Percentiles rank a stretch among this genome's conserved stretches.
Conservation (phyloP, 2,797 vertebrate species). For the Dendrocincla tyrannina region DNA sequence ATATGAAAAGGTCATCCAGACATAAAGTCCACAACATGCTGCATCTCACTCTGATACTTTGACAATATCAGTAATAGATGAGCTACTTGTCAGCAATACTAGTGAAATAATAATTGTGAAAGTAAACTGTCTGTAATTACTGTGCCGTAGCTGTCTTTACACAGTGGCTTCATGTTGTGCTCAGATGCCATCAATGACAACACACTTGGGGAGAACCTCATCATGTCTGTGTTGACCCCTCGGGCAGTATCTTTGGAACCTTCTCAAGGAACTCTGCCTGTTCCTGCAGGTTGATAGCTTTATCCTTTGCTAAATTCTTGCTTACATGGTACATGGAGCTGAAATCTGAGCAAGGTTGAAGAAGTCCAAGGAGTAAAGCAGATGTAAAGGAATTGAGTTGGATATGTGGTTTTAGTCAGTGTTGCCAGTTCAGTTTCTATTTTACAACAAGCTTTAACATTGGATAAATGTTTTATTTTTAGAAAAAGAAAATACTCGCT, state of each 20-base stretch:
- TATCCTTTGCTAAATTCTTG: background rate
- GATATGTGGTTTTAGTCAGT: slow-evolving; percentile 31
- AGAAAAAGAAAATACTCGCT: slow-evolving; percentile 45
- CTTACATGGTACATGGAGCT: background rate
- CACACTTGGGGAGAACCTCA: accelerated
- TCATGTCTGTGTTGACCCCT: background rate
- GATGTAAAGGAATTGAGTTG: slow-evolving; percentile 31
- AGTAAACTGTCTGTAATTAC: background rate
- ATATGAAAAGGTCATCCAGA: background rate
- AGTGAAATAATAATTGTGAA: background rate
- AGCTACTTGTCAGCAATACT: background rate
- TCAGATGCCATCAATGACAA: background rate
- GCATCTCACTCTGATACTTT: background rate
- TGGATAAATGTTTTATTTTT: slow-evolving; percentile 51
- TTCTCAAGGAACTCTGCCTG: background rate
- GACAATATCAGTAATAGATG: background rate
- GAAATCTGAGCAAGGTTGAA: slow-evolving; percentile 31
- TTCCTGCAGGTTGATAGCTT: background rate
- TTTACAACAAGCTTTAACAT: slow-evolving; percentile 22
- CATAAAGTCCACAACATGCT: accelerated
- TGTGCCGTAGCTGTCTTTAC: background rate
- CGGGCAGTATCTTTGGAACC: background rate
- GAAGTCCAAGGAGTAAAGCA: slow-evolving; percentile 33
- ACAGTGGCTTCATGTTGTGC: background rate
- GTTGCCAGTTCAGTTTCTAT: slow-evolving; percentile 38